Percentiles rank a stretch among this genome's conserved stretches.
phyloP scores from a whole-genome alignment of 30 jellyfish, hydroid and myxozoan genomes.

The Aurelia coerulea region DNA sequence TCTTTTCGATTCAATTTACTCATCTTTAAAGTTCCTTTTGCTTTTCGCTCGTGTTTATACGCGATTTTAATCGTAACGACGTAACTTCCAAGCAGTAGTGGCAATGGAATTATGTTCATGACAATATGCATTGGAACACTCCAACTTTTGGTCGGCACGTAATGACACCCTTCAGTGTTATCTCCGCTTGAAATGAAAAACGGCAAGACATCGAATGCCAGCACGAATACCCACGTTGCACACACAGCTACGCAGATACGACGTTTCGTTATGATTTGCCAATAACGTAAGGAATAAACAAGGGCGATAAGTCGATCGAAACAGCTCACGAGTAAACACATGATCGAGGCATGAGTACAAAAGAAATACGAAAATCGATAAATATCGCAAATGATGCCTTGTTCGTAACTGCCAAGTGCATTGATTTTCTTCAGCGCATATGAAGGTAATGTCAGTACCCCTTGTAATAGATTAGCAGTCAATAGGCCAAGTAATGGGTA shows the following conservation, averaged over 20 bases:
- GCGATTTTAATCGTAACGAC: slow-evolving; percentile 71
- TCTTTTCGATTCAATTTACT: slow-evolving; percentile 33
- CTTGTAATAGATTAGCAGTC: slow-evolving; percentile 70
- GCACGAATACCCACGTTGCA: slow-evolving; percentile 54
- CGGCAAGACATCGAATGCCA: slow-evolving; percentile 78
- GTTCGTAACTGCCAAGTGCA: slow-evolving; percentile 28
- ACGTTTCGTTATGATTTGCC: slow-evolving; percentile 48
- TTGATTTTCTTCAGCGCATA: slow-evolving; percentile 76
- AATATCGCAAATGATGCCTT: slow-evolving; percentile 62
- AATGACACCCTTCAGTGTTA: slow-evolving; percentile 41
- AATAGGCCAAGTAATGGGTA: slow-evolving; percentile 71
- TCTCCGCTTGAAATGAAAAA: slow-evolving; percentile 15
- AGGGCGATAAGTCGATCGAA: slow-evolving; percentile 65
- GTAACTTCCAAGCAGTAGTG: slow-evolving; percentile 60
- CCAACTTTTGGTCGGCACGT: slow-evolving; percentile 71
- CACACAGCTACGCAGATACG: slow-evolving; percentile 15
- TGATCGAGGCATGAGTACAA: slow-evolving; percentile 71
- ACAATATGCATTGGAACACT: slow-evolving; percentile 73
- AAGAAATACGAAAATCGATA: slow-evolving; percentile 80
- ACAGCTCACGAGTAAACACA: slow-evolving; percentile 61
- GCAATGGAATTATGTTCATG: slow-evolving; percentile 71
- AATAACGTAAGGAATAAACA: slow-evolving; percentile 57
- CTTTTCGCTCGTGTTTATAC: slow-evolving; percentile 52
- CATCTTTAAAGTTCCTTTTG: not conserved
- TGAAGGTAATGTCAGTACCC: slow-evolving; percentile 73